Evolutionary conservation across 2,113 vertebrate species (phyloP).

Genomic region (Tenrec ecaudatus): DNA sequence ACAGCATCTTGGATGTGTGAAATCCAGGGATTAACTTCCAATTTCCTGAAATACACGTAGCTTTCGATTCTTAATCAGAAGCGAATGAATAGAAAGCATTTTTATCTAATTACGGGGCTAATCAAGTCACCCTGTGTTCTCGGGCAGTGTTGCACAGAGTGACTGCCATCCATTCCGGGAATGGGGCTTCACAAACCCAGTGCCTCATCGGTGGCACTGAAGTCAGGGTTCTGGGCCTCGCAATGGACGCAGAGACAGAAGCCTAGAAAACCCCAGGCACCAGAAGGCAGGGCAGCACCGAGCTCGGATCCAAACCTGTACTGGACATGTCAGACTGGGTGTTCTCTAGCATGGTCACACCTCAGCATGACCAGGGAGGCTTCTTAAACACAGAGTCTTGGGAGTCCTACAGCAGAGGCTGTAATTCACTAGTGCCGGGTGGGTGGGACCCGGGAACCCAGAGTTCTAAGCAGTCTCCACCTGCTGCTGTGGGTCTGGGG

Average conservation of each 20-base stretch:
- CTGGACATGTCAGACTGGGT: background rate
- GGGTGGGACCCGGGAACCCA: accelerated
- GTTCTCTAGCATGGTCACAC: background rate
- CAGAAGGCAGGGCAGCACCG: background rate
- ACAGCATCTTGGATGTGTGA: background rate
- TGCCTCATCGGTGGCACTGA: too few species aligned
- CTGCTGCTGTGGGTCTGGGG: background rate
- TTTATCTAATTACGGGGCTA: background rate
- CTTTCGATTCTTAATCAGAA: background rate
- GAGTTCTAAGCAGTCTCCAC: accelerated
- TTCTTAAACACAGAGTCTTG: background rate
- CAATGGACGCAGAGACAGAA: too few species aligned
- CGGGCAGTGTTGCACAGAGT: background rate
- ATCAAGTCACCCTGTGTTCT: background rate
- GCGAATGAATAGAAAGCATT: background rate
- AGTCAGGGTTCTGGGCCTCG: background rate
- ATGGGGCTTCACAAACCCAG: background rate
- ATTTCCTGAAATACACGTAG: background rate
- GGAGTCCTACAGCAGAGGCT: background rate
- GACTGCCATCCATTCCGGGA: background rate
- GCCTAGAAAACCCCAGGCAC: too few species aligned
- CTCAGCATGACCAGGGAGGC: accelerated
- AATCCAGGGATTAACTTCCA: background rate
- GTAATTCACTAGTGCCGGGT: background rate
- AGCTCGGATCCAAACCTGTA: background rate